Conservation (phyloP, 2,113 vertebrate genomes). For the Pseudopipra pipra region DNA sequence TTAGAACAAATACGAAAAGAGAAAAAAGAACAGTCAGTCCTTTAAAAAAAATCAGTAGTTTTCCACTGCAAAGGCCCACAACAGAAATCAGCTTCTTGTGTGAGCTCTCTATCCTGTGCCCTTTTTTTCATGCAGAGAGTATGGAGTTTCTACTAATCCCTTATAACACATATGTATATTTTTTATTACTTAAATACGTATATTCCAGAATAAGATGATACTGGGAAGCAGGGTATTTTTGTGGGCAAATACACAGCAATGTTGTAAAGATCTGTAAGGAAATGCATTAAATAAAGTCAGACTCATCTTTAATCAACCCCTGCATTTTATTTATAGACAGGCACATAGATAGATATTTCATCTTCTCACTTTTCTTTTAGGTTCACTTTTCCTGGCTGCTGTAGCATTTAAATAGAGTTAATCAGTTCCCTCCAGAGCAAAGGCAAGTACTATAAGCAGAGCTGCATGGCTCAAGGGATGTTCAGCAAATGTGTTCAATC, state of each 20-base stretch:
- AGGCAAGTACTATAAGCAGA: slow-evolving; percentile 25
- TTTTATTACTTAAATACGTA: neutral
- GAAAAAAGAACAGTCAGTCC: neutral
- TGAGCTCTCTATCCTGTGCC: neutral
- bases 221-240: neutral
- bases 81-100: neutral
- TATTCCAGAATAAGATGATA: neutral
- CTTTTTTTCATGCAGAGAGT: neutral
- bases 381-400: neutral
- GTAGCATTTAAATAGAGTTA: slow-evolving; percentile 44
- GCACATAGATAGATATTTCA: neutral
- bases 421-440: slow-evolving; percentile 37
- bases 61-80: neutral
- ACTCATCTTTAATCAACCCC: neutral
- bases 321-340: neutral
- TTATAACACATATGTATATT: neutral
- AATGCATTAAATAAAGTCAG: neutral
- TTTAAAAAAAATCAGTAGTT: neutral
- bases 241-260: neutral
- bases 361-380: neutral
- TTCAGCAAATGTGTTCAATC: slow-evolving; percentile 44
- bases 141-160: neutral
- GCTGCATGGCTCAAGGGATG: slow-evolving; percentile 2
- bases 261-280: neutral
- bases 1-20: neutral